Evolutionary conservation across 2,113 vertebrate genomes (phyloP), one percentile per base, ranked within the genome.

Genomic region (Paramormyrops kingsleyae): DNA sequence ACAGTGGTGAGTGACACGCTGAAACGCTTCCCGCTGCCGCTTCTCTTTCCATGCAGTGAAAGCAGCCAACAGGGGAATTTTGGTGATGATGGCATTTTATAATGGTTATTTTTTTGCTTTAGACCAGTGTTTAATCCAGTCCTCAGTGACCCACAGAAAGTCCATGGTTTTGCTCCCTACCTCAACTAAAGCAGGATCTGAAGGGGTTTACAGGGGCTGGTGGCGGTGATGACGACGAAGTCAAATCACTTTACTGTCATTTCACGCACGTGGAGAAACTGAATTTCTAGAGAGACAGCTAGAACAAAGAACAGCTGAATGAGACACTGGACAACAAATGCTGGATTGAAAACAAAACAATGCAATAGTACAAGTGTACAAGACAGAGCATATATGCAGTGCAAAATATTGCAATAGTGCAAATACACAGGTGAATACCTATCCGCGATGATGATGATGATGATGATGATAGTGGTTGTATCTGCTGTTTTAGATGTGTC

Each of bases 1-100:
- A 99, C 98, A 0, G 99, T 99, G 97, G 99, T 99, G 92, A 97
- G 98, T 42, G 74, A 66, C 6, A 46, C 13, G 46, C 24, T 4
- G 21, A 3, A 31, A 70, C 10, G 17, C n/a, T 42, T 12, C 39
- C 10, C 1, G 2, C 50, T 6, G 31, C 3, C 8, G n/a, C 12
- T 1, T 19, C 24, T 6, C 80, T 12, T 46, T 46, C 13, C 39
- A 42, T 44, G 13, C 80, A 9, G 80, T 19, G 31, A 77, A 0
- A 39, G 13, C 31, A 77, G 0, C 31, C 31, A 17, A 35, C 31
- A 15, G 66, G 5, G 31, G 8, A 39, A 6, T 77, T 39, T 77
- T 77, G 31, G 70, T 39, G 27, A 39, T 2, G 4, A 35, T 35
- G 31, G 39, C 12, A 17, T 5, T 17, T 17, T 17, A 66, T 27